A percentile compares a stretch with the other conserved stretches of the same genome.
Evolutionary conservation across 2,113 vertebrate genomes (phyloP).

Genomic region (Anarrhichthys ocellatus): DNA sequence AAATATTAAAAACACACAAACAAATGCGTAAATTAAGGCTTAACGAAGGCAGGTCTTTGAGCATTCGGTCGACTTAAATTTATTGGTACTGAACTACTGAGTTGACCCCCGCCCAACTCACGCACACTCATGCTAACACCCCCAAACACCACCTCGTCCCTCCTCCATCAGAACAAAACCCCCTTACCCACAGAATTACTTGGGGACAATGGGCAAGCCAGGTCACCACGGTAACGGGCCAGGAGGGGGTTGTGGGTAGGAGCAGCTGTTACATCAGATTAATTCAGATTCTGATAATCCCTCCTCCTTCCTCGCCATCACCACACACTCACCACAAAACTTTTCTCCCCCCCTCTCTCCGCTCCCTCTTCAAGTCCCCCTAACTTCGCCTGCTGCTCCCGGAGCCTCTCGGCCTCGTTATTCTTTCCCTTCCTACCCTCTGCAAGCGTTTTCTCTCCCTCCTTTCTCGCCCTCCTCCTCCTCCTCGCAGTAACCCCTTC

Average conservation of each 20-base stretch:
- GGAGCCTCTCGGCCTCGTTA: conserved; percentile 67
- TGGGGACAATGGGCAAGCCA: conserved; percentile 85
- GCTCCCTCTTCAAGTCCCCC: conserved; percentile 47
- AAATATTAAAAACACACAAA: neutral
- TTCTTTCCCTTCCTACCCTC: conserved; percentile 54
- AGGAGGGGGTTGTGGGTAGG: conserved; percentile 81
- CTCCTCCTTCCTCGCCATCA: conserved; percentile 80
- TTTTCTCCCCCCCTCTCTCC: conserved; percentile 38
- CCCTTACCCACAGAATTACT: conserved; percentile 85
- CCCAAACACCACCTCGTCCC: conserved; percentile 75
- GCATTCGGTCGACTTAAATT: conserved; percentile 33
- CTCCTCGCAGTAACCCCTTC: conserved; percentile 67
- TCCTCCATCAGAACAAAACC: conserved; percentile 86
- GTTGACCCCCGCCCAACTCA: conserved; percentile 75
- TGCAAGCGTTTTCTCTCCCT: conserved; percentile 49
- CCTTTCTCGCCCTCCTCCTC: conserved; percentile 44
- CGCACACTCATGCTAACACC: conserved; percentile 78
- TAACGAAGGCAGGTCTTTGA: neutral
- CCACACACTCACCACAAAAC: conserved; percentile 77
- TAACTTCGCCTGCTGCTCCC: conserved; percentile 67
- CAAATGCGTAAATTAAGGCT: conserved; percentile 6
- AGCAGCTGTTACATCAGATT: conserved; percentile 90
- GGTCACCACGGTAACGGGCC: conserved; percentile 86
- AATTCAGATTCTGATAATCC: conserved; percentile 89
- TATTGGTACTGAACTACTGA: conserved; percentile 69